Evolutionary conservation across 2,113 vertebrate species (phyloP).

Genomic region (Calyptommatus sinebrachiatus): DNA sequence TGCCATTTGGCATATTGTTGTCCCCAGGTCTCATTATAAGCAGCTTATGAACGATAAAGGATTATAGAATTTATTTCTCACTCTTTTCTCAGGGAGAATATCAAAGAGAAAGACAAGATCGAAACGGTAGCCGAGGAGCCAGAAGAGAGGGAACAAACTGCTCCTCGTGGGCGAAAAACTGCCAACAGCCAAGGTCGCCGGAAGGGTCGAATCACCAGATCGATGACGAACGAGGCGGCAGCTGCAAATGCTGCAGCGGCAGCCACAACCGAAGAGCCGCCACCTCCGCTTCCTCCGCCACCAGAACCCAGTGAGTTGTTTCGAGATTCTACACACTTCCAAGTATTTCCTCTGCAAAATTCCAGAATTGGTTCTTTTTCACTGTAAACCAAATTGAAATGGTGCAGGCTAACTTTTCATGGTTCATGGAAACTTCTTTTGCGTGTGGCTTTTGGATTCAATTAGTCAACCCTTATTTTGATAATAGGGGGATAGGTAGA

Average conservation of each 20-base stretch:
- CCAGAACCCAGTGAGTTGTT: slow-evolving; percentile 81
- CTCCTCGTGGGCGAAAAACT: slow-evolving; percentile 92
- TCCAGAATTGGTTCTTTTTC: too few species aligned
- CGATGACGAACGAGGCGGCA: slow-evolving; percentile 96
- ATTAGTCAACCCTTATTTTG: too few species aligned
- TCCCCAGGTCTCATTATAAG: too few species aligned
- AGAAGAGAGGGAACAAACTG: slow-evolving; percentile 91
- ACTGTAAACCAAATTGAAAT: too few species aligned
- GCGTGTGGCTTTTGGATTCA: too few species aligned
- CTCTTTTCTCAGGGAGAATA: slow-evolving; percentile 79
- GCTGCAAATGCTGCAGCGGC: slow-evolving; percentile 81
- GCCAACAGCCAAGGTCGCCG: slow-evolving; percentile 96
- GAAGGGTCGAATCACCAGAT: slow-evolving; percentile 95
- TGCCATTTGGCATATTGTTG: too few species aligned
- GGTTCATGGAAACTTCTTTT: too few species aligned
- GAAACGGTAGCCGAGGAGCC: slow-evolving; percentile 86
- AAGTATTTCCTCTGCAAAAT: too few species aligned
- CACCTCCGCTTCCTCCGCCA: slow-evolving; percentile 73
- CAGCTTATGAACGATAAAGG: too few species aligned
- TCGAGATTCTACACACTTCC: too few species aligned
- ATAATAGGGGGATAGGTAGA: too few species aligned
- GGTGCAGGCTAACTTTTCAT: too few species aligned
- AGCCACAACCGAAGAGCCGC: slow-evolving; percentile 81
- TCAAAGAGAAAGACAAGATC: slow-evolving; percentile 96
- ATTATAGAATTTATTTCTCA: not conserved